Evolutionary conservation across 2,888 invertebrate species (phyloP), one percentile per base, ranked within the genome.

Genomic region (Phragmatobia fuliginosa): DNA sequence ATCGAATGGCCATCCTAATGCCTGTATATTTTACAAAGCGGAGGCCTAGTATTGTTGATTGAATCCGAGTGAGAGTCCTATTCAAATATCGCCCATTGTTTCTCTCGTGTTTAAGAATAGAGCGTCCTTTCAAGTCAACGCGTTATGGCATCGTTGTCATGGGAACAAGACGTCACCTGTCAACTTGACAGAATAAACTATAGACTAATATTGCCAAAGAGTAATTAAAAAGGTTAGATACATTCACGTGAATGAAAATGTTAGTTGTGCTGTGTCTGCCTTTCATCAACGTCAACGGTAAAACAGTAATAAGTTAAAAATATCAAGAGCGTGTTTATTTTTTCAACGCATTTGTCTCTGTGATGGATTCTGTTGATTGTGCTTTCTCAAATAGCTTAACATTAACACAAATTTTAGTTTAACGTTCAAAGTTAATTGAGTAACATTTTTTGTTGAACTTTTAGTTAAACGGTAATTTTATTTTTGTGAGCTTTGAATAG

Each of bases 81-180:
- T 93, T 92, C 91, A 92, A 91, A 90, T 79, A 87, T 70, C 77
- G 76, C 85, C 45, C 82, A 92, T 93, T 93, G 93, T 93, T 92
- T 92, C 87, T 75, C 73, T 77, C 74, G 83, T 83, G 83, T 88
- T 90, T 88, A 88, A 90, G 90, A 90, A 89, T 87, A 85, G 84
- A 88, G 87, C 88, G 79, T 88, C 85, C 87, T 91, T 89, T 91
- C 86, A 85, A 87, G 65, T 75, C 74, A 71, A 67, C 71, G 76
- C 76, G 77, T 68, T 70, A 72, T 63, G 68, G 71, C 70, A 68
- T 71, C 76, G 80, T 83, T 86, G 85, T 84, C 85, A 88, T 89
- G 88, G 85, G 87, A 87, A 88, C 78, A 77, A 75, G 74, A 83
- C 79, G 84, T 85, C 83, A 81, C 76, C 85, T 87, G 88, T 88